These are phyloP conservation scores for Xestia c-nigrum DNA, from an alignment of 2,888 invertebrate genomes.

Conservation along the genomic window DNA sequence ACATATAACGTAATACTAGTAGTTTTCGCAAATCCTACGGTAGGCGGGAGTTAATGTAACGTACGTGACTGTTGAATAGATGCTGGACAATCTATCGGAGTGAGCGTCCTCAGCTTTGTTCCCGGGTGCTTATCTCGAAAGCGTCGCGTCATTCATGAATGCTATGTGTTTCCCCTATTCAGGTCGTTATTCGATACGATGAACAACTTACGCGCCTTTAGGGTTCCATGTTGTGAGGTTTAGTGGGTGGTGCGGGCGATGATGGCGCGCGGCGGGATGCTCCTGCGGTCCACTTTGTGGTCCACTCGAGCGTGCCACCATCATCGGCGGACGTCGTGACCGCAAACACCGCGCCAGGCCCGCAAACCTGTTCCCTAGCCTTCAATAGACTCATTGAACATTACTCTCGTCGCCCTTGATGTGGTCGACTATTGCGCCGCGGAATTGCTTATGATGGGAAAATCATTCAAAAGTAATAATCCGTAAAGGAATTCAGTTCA, in stretches of 20 bases:
- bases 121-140: constrained; percentile 77
- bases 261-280: constrained; percentile 60
- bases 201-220: constrained; percentile 66
- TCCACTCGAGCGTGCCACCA: constrained; percentile 80
- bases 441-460: constrained; percentile 54
- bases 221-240: constrained; percentile 76
- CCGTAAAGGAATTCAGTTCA: constrained; percentile 48
- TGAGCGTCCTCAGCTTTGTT: constrained; percentile 74
- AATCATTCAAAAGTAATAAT: constrained; percentile 52
- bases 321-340: constrained; percentile 80
- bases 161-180: constrained; percentile 79
- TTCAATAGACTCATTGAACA: constrained; percentile 67
- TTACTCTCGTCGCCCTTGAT: constrained; percentile 62
- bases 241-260: constrained; percentile 69
- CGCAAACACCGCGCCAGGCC: constrained; percentile 82
- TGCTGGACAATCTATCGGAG: constrained; percentile 68
- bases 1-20: constrained; percentile 58
- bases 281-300: constrained; percentile 83
- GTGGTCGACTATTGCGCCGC: constrained; percentile 56
- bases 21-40: constrained; percentile 69
- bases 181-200: constrained; percentile 78
- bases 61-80: constrained; percentile 84
- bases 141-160: constrained; percentile 78
- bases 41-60: constrained; percentile 69
- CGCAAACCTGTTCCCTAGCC: constrained; percentile 83